These are phyloP conservation scores for Phainopepla nitens DNA, from an alignment of 2,113 vertebrate genomes.

Conservation along the genomic window DNA sequence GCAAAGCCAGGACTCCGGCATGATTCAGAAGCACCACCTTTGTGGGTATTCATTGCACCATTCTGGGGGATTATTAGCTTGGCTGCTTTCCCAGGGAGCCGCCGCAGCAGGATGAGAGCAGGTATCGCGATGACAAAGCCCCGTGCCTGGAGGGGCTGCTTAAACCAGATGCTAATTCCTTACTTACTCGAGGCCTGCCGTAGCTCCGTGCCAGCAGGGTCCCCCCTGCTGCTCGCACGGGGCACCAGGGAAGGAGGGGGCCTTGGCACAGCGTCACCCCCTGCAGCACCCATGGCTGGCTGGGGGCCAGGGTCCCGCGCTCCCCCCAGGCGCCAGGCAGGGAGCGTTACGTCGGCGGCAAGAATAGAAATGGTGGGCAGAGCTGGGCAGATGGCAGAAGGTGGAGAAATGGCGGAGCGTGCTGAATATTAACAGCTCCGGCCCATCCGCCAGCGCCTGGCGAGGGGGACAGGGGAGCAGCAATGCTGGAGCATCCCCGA, in stretches of 20 bases:
- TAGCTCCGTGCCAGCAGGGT: neutral
- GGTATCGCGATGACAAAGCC: conserved; percentile 12
- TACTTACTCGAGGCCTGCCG: neutral
- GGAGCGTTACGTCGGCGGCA: conserved; percentile 30
- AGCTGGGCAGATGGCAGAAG: conserved; percentile 68
- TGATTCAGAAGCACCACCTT: neutral
- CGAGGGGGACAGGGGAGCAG: neutral
- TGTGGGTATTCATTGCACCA: neutral
- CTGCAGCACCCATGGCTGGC: neutral
- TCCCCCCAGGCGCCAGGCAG: conserved; percentile 1
- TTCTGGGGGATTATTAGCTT: conserved; percentile 43
- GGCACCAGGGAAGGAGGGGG: neutral
- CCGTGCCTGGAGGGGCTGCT: neutral
- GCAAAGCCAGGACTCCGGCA: neutral
- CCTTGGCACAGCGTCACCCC: neutral
- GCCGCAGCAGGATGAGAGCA: neutral
- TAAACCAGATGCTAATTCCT: conserved; percentile 32
- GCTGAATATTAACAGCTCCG: conserved; percentile 61
- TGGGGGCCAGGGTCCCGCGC: conserved; percentile 8
- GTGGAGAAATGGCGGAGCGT: conserved; percentile 55
- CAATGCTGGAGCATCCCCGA: neutral
- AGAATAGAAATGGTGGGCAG: conserved; percentile 68
- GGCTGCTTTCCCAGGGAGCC: conserved; percentile 18
- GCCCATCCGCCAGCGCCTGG: neutral
- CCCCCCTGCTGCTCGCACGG: neutral